Evolutionary conservation across 2,113 vertebrate genomes (phyloP), one percentile per base, ranked within the genome.

Genomic region (Zosterops hypoxanthus): DNA sequence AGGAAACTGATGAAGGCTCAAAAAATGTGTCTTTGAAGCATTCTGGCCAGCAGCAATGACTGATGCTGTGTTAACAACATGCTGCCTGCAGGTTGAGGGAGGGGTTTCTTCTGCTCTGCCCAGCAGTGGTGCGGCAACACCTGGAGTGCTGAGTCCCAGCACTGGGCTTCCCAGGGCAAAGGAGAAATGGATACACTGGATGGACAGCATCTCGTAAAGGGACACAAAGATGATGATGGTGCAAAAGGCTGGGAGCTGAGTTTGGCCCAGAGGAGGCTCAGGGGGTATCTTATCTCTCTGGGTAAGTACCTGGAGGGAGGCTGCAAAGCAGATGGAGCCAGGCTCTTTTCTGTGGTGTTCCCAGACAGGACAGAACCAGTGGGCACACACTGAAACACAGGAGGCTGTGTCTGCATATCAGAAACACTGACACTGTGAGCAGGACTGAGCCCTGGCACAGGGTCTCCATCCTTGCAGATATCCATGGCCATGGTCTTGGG

Each of bases 141-240:
- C 66, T 39, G 39, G 21, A 42, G 49, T 13, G 34, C 44, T 46
- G 50, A 7, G 44, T 53, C 65, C 9, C 11, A 33, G 41, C 11
- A 16, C 31, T 86, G 66, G 52, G 31, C 68, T 76, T 26, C 36
- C 33, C 47, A 71, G 41, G 24, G 26, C 44, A 33, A 29, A 19
- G 33, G 14, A 26, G n/a, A 33, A 3, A 21, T 12, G 25, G 36
- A 20, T 17, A 14, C 16, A 11, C 28, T 44, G 39, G 42, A 24
- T 44, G 39, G 42, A 24, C 21, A 79, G 36, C 42, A 42, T 33
- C 46, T 19, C 0, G 0, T 9, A 8, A 70, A 66, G 15, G 18
- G 34, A n/a, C 50, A 60, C 21, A 12, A 22, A 53, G 12, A 14
- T 24, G 24, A 9, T 21, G 46, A 16, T 73, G 44, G 25, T n/a